Evolutionary conservation across 2,888 invertebrate genomes (phyloP).

Genomic region (Xylota segnis): DNA sequence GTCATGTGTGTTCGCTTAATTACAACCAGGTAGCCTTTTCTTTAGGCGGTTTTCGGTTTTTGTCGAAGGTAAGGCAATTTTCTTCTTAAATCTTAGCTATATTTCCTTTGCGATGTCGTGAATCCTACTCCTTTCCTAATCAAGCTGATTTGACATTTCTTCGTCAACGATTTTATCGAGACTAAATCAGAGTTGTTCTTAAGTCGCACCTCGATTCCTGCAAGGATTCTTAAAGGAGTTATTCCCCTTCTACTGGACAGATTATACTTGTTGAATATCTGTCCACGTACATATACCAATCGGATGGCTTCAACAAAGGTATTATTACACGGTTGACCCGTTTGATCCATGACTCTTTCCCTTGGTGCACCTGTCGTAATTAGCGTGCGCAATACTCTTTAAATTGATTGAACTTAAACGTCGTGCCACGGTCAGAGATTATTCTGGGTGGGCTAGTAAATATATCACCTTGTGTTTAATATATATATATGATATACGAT

Average conservation of each 20-base stretch:
- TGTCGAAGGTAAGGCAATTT: not conserved
- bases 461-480: conserved; percentile 78
- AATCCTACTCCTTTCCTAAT: conserved; percentile 2
- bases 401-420: conserved; percentile 80
- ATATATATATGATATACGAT: too few species aligned
- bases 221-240: conserved; percentile 9
- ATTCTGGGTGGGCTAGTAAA: conserved; percentile 81
- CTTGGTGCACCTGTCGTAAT: conserved; percentile 24
- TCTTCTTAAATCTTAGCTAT: conserved; percentile 24
- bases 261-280: conserved; percentile 71
- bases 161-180: not conserved
- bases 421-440: conserved; percentile 80
- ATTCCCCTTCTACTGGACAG: conserved; percentile 1
- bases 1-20: conserved; percentile 54
- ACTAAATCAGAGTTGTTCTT: not conserved
- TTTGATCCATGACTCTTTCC: conserved; percentile 9
- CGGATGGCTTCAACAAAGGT: conserved; percentile 78
- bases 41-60: conserved; percentile 10
- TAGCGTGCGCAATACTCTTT: conserved; percentile 44
- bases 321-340: conserved; percentile 5
- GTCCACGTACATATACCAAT: conserved; percentile 79
- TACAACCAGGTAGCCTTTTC: conserved; percentile 49
- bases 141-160: not conserved
- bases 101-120: conserved; percentile 7
- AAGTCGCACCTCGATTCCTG: conserved; percentile 6